Evolutionary conservation across 2,113 vertebrate species (phyloP).

Genomic region (Poeciliopsis turrubarensis): DNA sequence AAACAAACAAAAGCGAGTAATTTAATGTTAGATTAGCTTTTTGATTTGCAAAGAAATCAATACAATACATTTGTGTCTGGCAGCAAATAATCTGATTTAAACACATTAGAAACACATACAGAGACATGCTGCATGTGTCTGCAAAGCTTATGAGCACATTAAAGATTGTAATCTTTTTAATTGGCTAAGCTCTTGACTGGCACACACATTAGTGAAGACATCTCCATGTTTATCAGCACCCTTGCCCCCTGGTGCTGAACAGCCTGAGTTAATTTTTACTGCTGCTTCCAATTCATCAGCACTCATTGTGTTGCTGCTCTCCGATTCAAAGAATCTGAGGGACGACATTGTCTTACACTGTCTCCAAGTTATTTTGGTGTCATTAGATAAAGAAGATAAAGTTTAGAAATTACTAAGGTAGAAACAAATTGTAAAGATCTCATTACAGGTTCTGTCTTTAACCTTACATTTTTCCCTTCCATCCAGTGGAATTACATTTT

Average conservation of each 20-base stretch:
- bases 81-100: constrained; percentile 11
- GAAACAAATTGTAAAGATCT: background rate
- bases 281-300: constrained; percentile 34
- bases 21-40: background rate
- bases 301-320: constrained; percentile 10
- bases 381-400: background rate
- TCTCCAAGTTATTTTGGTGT: background rate
- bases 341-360: background rate
- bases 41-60: background rate
- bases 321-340: constrained; percentile 1
- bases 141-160: constrained; percentile 29
- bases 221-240: constrained; percentile 28
- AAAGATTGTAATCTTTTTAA: constrained; percentile 54
- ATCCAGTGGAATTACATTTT: background rate
- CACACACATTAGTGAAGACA: constrained; percentile 39
- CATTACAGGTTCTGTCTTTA: background rate
- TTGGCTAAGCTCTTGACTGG: constrained; percentile 49
- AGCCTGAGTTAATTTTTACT: constrained; percentile 20
- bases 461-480: background rate
- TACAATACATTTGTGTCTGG: constrained; percentile 6
- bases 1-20: background rate
- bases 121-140: constrained; percentile 2
- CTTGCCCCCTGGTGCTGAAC: constrained; percentile 26
- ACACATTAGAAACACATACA: constrained; percentile 12
- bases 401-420: background rate